A percentile compares a stretch with the other conserved stretches of the same genome.
phyloP scores from a whole-genome alignment of 2,888 invertebrate genomes.

The Drosophila neutralis region DNA sequence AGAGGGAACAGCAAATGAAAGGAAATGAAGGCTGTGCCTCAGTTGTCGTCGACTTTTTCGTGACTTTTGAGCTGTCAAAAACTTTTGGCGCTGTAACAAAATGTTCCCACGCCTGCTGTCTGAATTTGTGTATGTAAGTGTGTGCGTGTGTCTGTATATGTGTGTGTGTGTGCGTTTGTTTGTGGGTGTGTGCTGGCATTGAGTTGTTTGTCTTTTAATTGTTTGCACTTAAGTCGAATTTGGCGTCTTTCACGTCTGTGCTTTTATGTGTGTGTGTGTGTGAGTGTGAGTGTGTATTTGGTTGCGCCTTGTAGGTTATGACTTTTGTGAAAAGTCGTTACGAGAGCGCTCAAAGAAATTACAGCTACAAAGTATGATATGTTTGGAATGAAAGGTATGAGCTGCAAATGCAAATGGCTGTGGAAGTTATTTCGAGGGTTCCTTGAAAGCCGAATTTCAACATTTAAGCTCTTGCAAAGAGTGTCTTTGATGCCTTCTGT shows the following conservation, averaged over 20 bases:
- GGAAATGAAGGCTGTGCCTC: slow-evolving; percentile 54
- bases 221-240: slow-evolving; percentile 77
- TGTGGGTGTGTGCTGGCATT: slow-evolving; percentile 46
- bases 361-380: slow-evolving; percentile 65
- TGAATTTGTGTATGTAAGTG: slow-evolving; percentile 17
- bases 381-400: slow-evolving; percentile 25
- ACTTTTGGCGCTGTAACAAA: slow-evolving; percentile 64
- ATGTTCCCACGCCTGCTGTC: slow-evolving; percentile 47
- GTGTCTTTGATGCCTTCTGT: not conserved
- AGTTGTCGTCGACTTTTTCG: slow-evolving; percentile 52
- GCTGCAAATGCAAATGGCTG: slow-evolving; percentile 4
- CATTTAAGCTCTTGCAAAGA: slow-evolving; percentile 1
- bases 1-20: slow-evolving; percentile 5
- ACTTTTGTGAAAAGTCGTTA: slow-evolving; percentile 73
- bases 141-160: not conserved
- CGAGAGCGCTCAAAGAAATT: slow-evolving; percentile 62
- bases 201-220: slow-evolving; percentile 80
- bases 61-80: slow-evolving; percentile 75
- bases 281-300: slow-evolving; percentile 33
- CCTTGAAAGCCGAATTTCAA: slow-evolving; percentile 7
- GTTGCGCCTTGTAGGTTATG: slow-evolving; percentile 59
- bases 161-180: slow-evolving; percentile 3
- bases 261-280: slow-evolving; percentile 21
- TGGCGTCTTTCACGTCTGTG: slow-evolving; percentile 51
- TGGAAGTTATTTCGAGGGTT: slow-evolving; percentile 2